Evolutionary conservation across 2,888 invertebrate species (phyloP), one percentile per base, ranked within the genome.

Genomic region (Tetheella fluctuosa): DNA sequence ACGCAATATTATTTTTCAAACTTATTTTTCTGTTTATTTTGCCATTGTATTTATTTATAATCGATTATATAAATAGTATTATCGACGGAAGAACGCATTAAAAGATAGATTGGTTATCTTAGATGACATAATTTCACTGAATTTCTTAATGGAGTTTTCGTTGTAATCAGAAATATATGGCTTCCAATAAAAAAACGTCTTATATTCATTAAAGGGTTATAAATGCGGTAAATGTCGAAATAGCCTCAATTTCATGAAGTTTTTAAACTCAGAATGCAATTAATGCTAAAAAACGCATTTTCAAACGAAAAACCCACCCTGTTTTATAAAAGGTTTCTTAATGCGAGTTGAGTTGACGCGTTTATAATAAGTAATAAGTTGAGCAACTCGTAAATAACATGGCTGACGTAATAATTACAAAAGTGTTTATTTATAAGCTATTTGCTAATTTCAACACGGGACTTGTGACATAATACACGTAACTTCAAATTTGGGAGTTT

Each of bases 1-100:
- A 57, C 64, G 68, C 60, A 69, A 67, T 65, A 74, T 69, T 69
- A 68, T 64, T 69, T 61, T 59, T 65, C 60, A 61, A 54, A 57
- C 58, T 52, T 57, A 59, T 64, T 59, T 61, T 57, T 57, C 57
- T 13, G 59, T 52, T 65, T 54, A 61, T 48, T 54, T 48, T 52
- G 54, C 60, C 60, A 59, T 65, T 42, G 54, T 48, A 53, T 25
- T 39, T 54, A 34, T 60, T 42, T 57, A 25, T 28, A 23, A n/a
- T 12, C 12, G n/a, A 25, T 53, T 15, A 53, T n/a, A n/a, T 25
- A 25, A 53, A 53, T 6, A 53, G 28, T 28, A 25, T 53, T 23
- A 23, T 53, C 28, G 20, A 48, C n/a, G 48, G 48, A 48, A 48
- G 48, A 48, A n/a, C 10, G 17, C 48, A 20, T 20, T 48, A n/a